Conservation (phyloP, 1,140 invertebrate species). For the Bursaphelenchus mucronatus region DNA sequence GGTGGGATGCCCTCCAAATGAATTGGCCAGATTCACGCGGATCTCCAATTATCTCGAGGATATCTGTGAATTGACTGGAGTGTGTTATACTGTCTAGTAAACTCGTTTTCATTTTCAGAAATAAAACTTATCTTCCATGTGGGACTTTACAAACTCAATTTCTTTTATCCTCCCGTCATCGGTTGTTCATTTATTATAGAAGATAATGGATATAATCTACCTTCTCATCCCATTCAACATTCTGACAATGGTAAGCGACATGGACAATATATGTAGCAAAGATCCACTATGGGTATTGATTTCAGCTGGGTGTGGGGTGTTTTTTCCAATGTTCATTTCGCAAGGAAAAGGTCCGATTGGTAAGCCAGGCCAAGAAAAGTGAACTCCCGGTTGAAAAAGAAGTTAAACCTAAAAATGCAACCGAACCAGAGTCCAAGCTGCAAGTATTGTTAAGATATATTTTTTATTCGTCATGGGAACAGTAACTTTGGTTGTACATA, state of each 20-base stretch:
- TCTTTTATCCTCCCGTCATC: background rate
- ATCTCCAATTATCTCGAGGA: constrained; percentile 18
- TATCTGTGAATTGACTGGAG: constrained; percentile 26
- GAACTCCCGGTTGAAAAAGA: too few species aligned
- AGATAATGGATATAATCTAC: background rate
- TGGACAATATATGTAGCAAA: background rate
- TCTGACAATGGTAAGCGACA: background rate
- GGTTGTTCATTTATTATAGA: background rate
- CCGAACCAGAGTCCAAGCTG: too few species aligned
- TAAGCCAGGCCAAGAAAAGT: too few species aligned
- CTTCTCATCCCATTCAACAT: background rate
- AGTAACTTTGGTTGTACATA: too few species aligned
- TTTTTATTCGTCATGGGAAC: too few species aligned
- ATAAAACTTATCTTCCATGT: background rate
- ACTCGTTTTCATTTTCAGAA: background rate
- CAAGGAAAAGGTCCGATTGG: too few species aligned
- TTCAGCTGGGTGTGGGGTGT: too few species aligned
- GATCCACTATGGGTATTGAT: too few species aligned
- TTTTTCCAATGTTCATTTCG: too few species aligned
- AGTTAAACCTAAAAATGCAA: too few species aligned
- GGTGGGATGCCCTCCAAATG: constrained; percentile 34
- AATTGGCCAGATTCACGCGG: constrained; percentile 31
- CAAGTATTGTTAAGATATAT: too few species aligned
- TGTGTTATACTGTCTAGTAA: constrained; percentile 21
- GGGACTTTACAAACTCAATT: background rate